phyloP scores from a whole-genome alignment of 2,797 vertebrate genomes.

The Betta splendens region DNA sequence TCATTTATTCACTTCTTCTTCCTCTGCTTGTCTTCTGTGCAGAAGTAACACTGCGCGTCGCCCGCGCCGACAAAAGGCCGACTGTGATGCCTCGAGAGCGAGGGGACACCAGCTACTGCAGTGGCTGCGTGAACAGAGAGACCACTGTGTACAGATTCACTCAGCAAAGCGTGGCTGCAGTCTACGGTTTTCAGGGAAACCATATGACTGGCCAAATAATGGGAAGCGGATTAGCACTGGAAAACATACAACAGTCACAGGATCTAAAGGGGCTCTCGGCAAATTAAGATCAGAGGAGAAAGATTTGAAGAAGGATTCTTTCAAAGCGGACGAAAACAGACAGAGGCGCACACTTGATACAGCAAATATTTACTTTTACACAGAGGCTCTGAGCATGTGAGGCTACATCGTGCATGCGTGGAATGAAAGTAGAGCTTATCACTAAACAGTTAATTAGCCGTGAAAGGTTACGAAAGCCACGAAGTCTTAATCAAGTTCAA shows the following conservation, averaged over 20 bases:
- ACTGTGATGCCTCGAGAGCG: slow-evolving; percentile 55
- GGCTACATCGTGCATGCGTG: no score
- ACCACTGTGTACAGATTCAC: slow-evolving; percentile 67
- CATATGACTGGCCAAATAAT: slow-evolving; percentile 52
- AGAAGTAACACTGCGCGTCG: slow-evolving; percentile 42
- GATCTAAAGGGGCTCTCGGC: slow-evolving; percentile 10
- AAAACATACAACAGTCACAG: slow-evolving; percentile 18
- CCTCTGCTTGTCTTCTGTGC: slow-evolving; percentile 50
- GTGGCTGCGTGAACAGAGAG: slow-evolving; percentile 57
- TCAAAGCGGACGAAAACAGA: neutral
- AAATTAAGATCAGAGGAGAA: neutral
- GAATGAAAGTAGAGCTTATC: no score
- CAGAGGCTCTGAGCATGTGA: no score
- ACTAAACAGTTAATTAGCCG: no score
- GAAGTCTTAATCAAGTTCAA: no score
- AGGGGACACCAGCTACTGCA: slow-evolving; percentile 66
- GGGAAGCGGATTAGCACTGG: slow-evolving; percentile 18
- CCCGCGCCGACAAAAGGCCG: slow-evolving; percentile 59
- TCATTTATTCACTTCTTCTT: slow-evolving; percentile 48
- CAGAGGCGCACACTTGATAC: neutral
- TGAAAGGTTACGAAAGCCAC: no score
- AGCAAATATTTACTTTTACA: no score
- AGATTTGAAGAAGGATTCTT: neutral
- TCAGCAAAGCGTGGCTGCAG: slow-evolving; percentile 44
- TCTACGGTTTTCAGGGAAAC: slow-evolving; percentile 49